Base-by-base conservation (phyloP, 2,797 vertebrate genomes). In the Numenius phaeopus region DNA sequence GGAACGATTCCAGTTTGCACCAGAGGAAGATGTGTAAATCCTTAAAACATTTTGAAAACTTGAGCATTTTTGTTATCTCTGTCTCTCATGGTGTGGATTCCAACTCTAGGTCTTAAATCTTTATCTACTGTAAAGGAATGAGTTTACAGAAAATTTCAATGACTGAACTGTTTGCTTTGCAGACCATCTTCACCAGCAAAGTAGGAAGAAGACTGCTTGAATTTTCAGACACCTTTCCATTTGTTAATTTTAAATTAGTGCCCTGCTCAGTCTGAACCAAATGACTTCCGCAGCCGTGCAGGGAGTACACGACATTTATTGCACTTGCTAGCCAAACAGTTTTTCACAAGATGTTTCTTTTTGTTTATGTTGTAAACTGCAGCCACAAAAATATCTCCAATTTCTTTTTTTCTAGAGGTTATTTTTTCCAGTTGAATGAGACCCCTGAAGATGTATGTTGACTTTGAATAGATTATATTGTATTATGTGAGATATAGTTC, bases 1-100 rank as follows among this genome's bases (percentile, higher is more conserved):
- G 84, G 87, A 91, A 89, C 2, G 12, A n/a, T 40, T 95, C 90
- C 89, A 91, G 78, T 78, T 89, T 96, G 58, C 34, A 83, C 34
- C 54, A 50, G 30, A 91, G 26, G 52, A 88, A 92, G 84, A 61
- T 70, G 67, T 69, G 47, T 6, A 78, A 92, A 91, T 40, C 82
- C 62, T 39, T 80, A 65, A 78, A 83, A 69, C 24, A 58, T 29
- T 78, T 40, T 7, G 9, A 61, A 83, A 89, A 92, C 67, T 3
- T 16, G 4, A n/a, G 10, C 18, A 54, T 61, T 92, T 87, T 87
- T 83, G 26, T 61, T 40, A 20, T 75, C 78, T 62, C 62, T 87
- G 39, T 55, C 73, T 86, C 61, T 78, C 29, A 2, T 0, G 14
- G 49, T 30, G 20, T 58, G 23, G 26, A 9, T 71, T 90, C 65